phyloP scores from a whole-genome alignment of 1,140 invertebrate species.

The Drosophila teissieri region DNA sequence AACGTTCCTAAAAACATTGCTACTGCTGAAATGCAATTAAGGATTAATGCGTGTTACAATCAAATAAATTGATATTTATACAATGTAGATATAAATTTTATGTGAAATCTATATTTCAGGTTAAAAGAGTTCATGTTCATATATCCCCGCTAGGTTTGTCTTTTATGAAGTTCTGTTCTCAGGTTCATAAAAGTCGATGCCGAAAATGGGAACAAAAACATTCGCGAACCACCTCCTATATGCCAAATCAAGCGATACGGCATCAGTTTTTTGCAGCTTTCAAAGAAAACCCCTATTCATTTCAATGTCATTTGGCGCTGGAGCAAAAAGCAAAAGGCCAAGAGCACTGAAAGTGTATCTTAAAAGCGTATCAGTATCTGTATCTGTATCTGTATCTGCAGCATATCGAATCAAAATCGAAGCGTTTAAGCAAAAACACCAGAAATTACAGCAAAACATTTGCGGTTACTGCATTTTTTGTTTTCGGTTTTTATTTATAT shows the following conservation, averaged over 20 bases:
- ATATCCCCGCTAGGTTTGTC: too few species aligned
- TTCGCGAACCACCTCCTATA: conserved; percentile 24
- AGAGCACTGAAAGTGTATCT: conserved; percentile 51
- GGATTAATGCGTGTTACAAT: too few species aligned
- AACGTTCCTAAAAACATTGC: background rate
- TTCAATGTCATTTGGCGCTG: conserved; percentile 67
- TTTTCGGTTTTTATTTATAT: conserved; percentile 13
- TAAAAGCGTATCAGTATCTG: conserved; percentile 16
- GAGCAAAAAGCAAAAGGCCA: conserved; percentile 44
- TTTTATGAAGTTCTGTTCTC: background rate
- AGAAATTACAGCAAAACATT: conserved; percentile 59
- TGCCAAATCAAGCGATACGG: conserved; percentile 31
- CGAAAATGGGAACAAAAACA: conserved; percentile 8
- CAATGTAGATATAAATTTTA: too few species aligned
- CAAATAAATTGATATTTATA: too few species aligned
- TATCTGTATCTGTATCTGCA: conserved; percentile 23
- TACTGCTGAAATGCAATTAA: background rate
- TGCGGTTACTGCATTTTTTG: conserved; percentile 63
- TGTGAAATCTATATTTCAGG: background rate
- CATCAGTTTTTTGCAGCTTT: conserved; percentile 21
- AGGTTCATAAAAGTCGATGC: background rate
- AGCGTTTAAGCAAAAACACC: conserved; percentile 41
- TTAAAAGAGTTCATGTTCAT: conserved; percentile 6
- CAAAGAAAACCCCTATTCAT: conserved; percentile 26
- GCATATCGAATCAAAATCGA: conserved; percentile 50